Evolutionary conservation across 2,888 invertebrate species (phyloP).

Genomic region (Leptopilina myrica): DNA sequence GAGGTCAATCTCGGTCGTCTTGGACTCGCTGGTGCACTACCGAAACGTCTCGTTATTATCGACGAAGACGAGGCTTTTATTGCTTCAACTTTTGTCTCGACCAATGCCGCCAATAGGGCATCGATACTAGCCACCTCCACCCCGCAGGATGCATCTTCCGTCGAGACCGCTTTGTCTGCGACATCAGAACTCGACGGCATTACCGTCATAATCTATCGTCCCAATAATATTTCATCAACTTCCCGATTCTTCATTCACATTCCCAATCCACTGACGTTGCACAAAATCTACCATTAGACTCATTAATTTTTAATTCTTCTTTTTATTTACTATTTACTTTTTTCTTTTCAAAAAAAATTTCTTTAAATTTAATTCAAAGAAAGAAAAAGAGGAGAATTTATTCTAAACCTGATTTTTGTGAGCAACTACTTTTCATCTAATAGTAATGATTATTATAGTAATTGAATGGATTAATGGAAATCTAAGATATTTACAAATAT

Average conservation of each 20-base stretch:
- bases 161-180: constrained; percentile 86
- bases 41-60: constrained; percentile 77
- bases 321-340: no score
- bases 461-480: background rate
- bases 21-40: constrained; percentile 76
- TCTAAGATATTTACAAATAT: constrained; percentile 9
- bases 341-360: background rate
- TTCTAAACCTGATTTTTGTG: background rate
- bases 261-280: background rate
- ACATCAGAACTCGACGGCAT: constrained; percentile 75
- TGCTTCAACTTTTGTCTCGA: constrained; percentile 85
- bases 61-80: constrained; percentile 77
- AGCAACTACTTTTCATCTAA: constrained; percentile 4
- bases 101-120: constrained; percentile 84
- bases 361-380: background rate
- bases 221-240: constrained; percentile 1
- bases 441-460: background rate
- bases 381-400: background rate
- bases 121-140: constrained; percentile 82
- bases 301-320: background rate
- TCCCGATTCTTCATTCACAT: constrained; percentile 9
- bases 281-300: background rate
- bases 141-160: constrained; percentile 79
- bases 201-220: constrained; percentile 67
- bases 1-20: constrained; percentile 76